Conservation (phyloP, 2,888 invertebrate species). For the Sicus ferrugineus region DNA sequence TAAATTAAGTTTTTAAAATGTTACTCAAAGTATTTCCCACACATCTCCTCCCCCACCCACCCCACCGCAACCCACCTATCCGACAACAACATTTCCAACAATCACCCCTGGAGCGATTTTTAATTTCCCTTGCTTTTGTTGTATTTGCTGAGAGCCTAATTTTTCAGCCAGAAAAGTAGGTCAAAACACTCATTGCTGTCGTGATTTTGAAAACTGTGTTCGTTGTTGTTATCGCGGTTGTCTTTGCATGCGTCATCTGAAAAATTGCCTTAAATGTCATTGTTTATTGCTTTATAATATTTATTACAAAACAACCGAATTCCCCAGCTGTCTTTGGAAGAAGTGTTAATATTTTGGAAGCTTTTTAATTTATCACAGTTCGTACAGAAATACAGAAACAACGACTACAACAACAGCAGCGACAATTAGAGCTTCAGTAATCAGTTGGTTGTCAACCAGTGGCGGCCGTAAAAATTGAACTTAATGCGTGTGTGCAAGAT, state of each 20-base stretch:
- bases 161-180: neutral
- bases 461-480: conserved; percentile 10
- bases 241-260: neutral
- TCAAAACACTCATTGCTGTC: neutral
- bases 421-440: conserved; percentile 27
- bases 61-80: too few species aligned
- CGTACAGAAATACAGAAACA: conserved; percentile 13
- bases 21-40: too few species aligned
- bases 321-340: neutral
- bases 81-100: neutral
- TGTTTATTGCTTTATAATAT: neutral
- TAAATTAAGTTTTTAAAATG: too few species aligned
- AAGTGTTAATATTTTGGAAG: neutral
- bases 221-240: neutral
- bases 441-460: conserved; percentile 38
- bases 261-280: neutral
- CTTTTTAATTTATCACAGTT: conserved; percentile 7
- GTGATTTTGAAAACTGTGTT: neutral
- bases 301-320: neutral
- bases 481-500: conserved; percentile 14
- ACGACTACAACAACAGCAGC: conserved; percentile 20
- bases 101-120: conserved; percentile 1
- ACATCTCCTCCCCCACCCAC: too few species aligned
- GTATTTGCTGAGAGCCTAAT: neutral
- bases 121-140: neutral